A percentile compares a stretch with the other conserved stretches of the same genome.
Evolutionary conservation across 92 coral and sea anemone species (phyloP).

Genomic region (Palythoa caribaeorum): DNA sequence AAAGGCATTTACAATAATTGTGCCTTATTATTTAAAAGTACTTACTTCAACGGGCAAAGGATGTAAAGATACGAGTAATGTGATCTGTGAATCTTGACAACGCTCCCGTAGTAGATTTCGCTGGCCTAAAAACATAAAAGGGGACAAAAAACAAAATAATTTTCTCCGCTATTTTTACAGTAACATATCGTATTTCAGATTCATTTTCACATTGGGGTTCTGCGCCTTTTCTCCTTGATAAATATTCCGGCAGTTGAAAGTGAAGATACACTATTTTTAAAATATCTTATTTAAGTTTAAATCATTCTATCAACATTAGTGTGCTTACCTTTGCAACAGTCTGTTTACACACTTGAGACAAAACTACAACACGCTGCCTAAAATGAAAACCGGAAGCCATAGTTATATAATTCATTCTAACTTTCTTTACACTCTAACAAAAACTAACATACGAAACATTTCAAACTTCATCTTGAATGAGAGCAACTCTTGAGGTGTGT

Average conservation of each 20-base stretch:
- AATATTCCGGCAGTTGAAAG: too few relatives aligned
- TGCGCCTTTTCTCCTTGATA: neutral
- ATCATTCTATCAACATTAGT: neutral
- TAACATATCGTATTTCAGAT: neutral
- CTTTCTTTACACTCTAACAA: too few relatives aligned
- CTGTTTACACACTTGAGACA: conserved; percentile 98
- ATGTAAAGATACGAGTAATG: conserved; percentile 96
- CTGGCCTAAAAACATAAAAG: conserved; percentile 72
- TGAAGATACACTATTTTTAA: too few relatives aligned
- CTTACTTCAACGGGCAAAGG: conserved; percentile 94
- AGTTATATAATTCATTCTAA: neutral
- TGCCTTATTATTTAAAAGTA: neutral
- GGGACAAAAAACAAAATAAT: neutral
- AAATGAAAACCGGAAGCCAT: conserved; percentile 1
- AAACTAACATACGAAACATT: too few relatives aligned
- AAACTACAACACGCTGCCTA: conserved; percentile 86
- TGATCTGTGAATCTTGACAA: conserved; percentile 92
- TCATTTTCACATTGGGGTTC: neutral
- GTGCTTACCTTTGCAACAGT: conserved; percentile 90
- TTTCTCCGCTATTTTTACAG: neutral
- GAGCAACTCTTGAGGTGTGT: too few relatives aligned
- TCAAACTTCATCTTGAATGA: too few relatives aligned
- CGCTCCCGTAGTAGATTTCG: conserved; percentile 89
- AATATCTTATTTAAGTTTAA: neutral
- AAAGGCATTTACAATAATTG: too few relatives aligned